A percentile compares a stretch with the other conserved stretches of the same genome.
Conservation (phyloP, 2,113 vertebrate species). For the Telmatochromis brichardi region DNA sequence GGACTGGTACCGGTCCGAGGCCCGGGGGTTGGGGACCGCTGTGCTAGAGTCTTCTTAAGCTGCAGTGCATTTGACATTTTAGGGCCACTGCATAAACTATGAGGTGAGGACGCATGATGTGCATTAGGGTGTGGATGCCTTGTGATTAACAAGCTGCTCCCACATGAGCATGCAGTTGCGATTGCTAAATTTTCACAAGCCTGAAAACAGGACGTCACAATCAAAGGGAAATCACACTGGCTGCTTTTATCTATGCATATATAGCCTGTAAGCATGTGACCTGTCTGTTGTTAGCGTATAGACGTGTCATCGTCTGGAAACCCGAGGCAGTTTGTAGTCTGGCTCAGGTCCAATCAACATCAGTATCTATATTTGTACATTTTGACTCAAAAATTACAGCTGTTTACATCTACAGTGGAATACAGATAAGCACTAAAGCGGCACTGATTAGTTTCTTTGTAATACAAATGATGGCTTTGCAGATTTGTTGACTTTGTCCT, state of each 20-base stretch:
- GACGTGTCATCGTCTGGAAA: not conserved
- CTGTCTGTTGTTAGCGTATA: rapidly evolving
- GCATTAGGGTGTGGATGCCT: not conserved
- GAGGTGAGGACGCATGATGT: not conserved
- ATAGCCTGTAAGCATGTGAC: not conserved
- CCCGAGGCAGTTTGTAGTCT: not conserved
- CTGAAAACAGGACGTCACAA: not conserved
- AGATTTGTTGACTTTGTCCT: not conserved
- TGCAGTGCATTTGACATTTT: rapidly evolving
- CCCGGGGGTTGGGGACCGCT: no score
- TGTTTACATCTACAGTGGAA: not conserved
- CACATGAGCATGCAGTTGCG: not conserved
- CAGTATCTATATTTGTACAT: not conserved
- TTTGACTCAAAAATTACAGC: not conserved
- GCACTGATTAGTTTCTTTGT: not conserved
- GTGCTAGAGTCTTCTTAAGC: not conserved
- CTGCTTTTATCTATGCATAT: not conserved
- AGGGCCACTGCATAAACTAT: not conserved
- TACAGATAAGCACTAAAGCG: not conserved
- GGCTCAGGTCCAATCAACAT: not conserved
- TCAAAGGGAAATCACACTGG: not conserved
- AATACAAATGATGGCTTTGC: not conserved
- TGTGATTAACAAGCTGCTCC: not conserved
- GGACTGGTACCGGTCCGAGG: rapidly evolving
- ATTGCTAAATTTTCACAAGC: not conserved